Evolutionary conservation across 1,140 invertebrate genomes (phyloP), one percentile per base, ranked within the genome.

Genomic region (Gonioctena quinquepunctata): DNA sequence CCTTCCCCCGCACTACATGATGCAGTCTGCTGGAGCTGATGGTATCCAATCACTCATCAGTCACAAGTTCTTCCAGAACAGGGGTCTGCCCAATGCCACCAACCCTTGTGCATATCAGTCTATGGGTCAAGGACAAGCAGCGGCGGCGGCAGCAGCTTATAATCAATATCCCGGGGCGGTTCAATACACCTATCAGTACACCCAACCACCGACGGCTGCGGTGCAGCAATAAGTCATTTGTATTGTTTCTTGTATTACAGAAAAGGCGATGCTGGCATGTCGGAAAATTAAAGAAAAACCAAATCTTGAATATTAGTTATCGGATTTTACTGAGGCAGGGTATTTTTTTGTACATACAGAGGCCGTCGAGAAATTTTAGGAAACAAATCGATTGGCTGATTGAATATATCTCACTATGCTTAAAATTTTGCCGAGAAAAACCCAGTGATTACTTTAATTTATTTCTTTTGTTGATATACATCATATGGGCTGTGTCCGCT

Each of bases 11-110:
- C 86, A 84, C 52, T 82, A 81, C 75, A 79, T 82, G 83, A 85
- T 88, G 84, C 84, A 76, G 67, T 60, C 72, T n/a, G 57, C 84
- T 3, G 81, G 84, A 2, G 74, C 79, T 8, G 85, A 84, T 67
- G 80, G 84, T n/a, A 86, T 89, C 42, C 87, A 89, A 61, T 86
- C 84, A 16, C 81, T 89, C 27, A 85, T 89, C 54, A 89, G 86
- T 77, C 88, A 86, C 80, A 89, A 89, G 73, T 89, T 89, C 82
- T 89, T 89, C 85, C 88, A 89, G 75, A 86, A 83, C 66, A 82
- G 87, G 62, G 84, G 87, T 61, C 83, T 88, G 4, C 85, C 87
- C 0, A 83, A 82, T 62, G 81, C 85, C 0, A 82, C 85, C 8
- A 88, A 87, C 54, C 85, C 87, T 1, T 89, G 87, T 73, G 87